Base-by-base conservation (phyloP, 2,797 vertebrate genomes). In the Numenius phaeopus region DNA sequence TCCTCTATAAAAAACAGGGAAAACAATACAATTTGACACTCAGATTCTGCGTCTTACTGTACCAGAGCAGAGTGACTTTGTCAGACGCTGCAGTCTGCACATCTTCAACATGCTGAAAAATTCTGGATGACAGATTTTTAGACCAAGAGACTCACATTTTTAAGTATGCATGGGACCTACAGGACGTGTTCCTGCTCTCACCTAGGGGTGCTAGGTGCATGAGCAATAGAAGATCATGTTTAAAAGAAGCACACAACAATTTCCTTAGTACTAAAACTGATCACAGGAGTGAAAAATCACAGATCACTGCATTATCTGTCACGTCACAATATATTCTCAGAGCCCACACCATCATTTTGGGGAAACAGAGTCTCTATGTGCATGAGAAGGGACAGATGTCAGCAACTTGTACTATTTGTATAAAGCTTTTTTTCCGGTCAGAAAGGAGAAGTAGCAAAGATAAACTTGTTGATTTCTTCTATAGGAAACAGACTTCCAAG, bases 1-100 rank as follows among this genome's bases (percentile, higher is more conserved):
- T 81, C 39, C 50, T 76, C 73, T 92, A 27, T 89, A 69, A 97
- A 95, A 87, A 52, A 37, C 64, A 89, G 73, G 58, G 61, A 83
- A 95, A 94, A 87, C 17, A 92, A 91, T 80, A 87, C 65, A 77
- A 80, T 59, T 69, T 52, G 70, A 87, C 9, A 9, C 11, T 81
- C 39, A 76, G 40, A 73, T 93, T 82, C 55, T 80, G 82, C 29
- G 64, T 62, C 50, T 87, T 93, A 79, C 24, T 91, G 55, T 27
- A 76, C 1, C 22, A 72, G 65, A 66, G 62, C 30, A 40, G 77
- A 78, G 16, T 15, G 62, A 87, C 62, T 90, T 82, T 18, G 37
- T 71, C 55, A 59, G 66, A 72, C 9, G 11, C 22, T 72, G 72
- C n/a, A 79, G 40, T 42, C 34, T 79, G 42, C 12, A 8, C 42